Conservation (phyloP, 2,797 vertebrate species). For the Alectoris magna region DNA sequence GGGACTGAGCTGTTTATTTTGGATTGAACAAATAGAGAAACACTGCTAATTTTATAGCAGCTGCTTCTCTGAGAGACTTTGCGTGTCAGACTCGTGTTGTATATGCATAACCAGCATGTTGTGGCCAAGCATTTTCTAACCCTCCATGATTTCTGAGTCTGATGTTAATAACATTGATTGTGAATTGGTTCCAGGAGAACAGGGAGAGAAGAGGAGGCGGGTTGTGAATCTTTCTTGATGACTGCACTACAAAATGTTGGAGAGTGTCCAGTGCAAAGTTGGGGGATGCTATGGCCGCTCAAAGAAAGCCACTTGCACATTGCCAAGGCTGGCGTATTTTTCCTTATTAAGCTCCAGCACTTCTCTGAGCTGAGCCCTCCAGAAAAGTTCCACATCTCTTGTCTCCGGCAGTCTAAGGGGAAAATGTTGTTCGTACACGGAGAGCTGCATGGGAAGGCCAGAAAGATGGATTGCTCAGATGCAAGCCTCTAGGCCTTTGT, state of each 20-base stretch:
- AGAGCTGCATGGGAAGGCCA: neutral
- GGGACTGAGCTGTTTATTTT: conserved; percentile 3
- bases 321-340: neutral
- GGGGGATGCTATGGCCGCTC: neutral
- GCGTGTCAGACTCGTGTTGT: neutral
- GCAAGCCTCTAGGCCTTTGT: conserved; percentile 4
- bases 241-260: neutral
- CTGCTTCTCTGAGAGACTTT: neutral
- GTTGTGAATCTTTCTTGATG: neutral
- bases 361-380: neutral
- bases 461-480: neutral
- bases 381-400: neutral
- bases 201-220: neutral
- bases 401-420: neutral
- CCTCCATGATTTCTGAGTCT: neutral
- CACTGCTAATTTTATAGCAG: neutral
- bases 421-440: neutral
- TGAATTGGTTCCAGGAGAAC: neutral
- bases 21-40: neutral
- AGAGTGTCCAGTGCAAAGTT: neutral
- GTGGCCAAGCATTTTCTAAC: neutral
- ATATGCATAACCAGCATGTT: neutral
- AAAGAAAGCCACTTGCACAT: neutral
- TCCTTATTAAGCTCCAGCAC: neutral
- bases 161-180: neutral